These are phyloP conservation scores for Orycteropus afer DNA, from an alignment of 2,113 vertebrate species.

Conservation along the genomic window DNA sequence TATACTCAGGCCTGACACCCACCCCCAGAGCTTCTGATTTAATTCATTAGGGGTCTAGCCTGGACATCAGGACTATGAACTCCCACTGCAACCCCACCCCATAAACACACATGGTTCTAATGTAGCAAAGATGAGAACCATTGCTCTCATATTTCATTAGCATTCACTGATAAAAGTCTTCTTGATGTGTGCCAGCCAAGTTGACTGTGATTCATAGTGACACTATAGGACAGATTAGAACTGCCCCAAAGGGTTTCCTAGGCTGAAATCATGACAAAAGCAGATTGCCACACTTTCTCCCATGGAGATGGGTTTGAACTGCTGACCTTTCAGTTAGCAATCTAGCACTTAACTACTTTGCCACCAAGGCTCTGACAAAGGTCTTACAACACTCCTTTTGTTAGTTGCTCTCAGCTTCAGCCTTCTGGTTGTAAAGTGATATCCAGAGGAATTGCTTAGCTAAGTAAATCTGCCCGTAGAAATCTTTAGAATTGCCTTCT, in stretches of 20 bases:
- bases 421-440: background rate
- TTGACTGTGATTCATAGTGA: background rate
- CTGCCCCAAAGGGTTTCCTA: background rate
- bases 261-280: background rate
- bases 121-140: background rate
- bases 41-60: background rate
- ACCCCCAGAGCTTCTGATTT: background rate
- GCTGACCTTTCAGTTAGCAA: background rate
- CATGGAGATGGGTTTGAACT: background rate
- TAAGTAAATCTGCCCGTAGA: conserved; percentile 31
- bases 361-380: background rate
- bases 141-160: background rate
- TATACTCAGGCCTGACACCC: background rate
- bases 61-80: background rate
- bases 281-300: background rate
- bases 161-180: background rate
- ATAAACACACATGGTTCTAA: too few relatives aligned
- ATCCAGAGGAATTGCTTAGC: background rate
- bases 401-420: background rate
- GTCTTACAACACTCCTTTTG: background rate
- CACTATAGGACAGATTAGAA: background rate
- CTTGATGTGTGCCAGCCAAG: background rate
- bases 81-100: too few relatives aligned
- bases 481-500: conserved; percentile 38
- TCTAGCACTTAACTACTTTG: background rate